These are phyloP conservation scores for Seriola rivoliana DNA, from an alignment of 2,113 vertebrate species.

Conservation along the genomic window DNA sequence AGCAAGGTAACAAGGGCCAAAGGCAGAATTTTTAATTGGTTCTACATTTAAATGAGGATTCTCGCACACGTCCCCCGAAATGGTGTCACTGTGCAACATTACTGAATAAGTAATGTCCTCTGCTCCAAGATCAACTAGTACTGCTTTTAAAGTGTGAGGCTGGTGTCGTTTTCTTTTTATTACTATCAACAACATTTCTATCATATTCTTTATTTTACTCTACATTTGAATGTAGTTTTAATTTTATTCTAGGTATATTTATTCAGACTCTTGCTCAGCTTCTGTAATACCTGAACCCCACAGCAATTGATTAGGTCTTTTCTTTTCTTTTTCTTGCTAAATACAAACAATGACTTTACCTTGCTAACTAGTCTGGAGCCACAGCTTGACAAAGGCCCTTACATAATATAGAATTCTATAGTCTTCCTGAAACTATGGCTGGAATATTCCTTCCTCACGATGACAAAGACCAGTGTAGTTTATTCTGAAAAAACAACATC, in stretches of 20 bases:
- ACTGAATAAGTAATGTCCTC: slow-evolving; percentile 27
- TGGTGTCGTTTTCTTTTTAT: neutral
- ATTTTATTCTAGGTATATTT: neutral
- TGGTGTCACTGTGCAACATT: slow-evolving; percentile 14
- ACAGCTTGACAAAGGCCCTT: neutral
- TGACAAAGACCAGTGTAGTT: neutral
- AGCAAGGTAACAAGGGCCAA: neutral
- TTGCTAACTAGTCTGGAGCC: neutral
- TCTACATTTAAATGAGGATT: slow-evolving; percentile 23
- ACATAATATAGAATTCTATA: neutral
- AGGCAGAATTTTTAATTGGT: slow-evolving; percentile 18
- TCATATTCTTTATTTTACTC: neutral
- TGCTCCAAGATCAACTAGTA: neutral
- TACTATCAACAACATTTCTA: neutral
- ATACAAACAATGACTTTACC: slow-evolving; percentile 3
- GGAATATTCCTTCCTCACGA: too few relatives aligned
- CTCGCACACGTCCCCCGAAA: neutral
- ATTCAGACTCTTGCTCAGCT: too few relatives aligned
- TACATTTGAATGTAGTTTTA: neutral
- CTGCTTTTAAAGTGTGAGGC: neutral
- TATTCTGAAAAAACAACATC: neutral
- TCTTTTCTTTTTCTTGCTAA: neutral
- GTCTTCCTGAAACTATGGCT: neutral
- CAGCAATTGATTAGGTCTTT: neutral
- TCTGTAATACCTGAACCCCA: neutral